phyloP scores from a whole-genome alignment of 2,113 vertebrate species.

The Malaclemys terrapin region DNA sequence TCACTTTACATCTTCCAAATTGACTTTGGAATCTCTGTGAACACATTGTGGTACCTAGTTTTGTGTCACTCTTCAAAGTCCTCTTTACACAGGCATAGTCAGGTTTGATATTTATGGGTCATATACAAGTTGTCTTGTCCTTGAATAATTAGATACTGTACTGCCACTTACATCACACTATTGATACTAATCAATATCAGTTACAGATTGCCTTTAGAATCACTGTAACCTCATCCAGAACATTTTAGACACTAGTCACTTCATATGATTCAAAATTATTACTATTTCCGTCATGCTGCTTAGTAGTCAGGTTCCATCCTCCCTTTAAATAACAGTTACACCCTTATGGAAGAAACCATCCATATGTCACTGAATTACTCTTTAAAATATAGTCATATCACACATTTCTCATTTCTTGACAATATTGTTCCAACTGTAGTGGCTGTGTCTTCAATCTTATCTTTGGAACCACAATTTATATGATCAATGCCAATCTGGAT shows the following conservation, averaged over 20 bases:
- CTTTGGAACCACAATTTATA: not conserved
- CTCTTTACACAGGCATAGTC: not conserved
- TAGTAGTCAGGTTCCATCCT: not conserved
- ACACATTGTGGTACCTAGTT: not conserved
- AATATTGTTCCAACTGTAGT: not conserved
- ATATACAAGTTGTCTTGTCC: not conserved
- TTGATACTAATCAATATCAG: not conserved
- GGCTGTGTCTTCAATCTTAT: not conserved
- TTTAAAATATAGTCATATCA: not conserved
- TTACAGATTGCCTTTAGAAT: not conserved
- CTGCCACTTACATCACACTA: not conserved
- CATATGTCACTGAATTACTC: not conserved
- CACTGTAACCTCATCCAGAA: not conserved
- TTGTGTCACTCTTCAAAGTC: not conserved
- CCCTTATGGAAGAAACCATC: not conserved
- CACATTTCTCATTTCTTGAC: conserved; percentile 1
- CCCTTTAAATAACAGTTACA: not conserved
- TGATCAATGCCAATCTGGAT: not conserved
- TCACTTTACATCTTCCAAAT: conserved; percentile 11
- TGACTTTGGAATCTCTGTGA: not conserved
- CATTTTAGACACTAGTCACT: not conserved
- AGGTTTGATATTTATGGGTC: conserved; percentile 6
- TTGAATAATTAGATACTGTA: conserved; percentile 20
- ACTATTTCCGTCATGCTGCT: not conserved
- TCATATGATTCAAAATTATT: not conserved